These are phyloP conservation scores for Isichthys henryi DNA, from an alignment of 2,113 vertebrate species.

Conservation along the genomic window DNA sequence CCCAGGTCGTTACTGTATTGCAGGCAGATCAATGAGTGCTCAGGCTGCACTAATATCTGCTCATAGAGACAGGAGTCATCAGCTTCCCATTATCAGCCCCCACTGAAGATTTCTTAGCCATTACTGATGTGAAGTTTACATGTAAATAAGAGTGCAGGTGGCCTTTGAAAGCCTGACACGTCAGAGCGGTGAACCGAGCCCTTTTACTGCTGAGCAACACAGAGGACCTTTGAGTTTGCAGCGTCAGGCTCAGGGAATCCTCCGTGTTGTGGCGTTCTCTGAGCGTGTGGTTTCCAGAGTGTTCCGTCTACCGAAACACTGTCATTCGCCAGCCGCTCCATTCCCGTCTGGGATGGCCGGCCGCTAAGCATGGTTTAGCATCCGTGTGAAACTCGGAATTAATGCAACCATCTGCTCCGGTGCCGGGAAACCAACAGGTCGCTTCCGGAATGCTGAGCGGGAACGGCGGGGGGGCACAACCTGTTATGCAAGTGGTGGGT, in stretches of 20 bases:
- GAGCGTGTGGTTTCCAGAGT: neutral
- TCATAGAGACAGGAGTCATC: neutral
- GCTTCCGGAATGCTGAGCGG: neutral
- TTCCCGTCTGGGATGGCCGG: neutral
- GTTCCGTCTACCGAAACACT: neutral
- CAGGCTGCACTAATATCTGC: neutral
- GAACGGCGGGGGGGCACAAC: neutral
- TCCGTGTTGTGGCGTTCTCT: neutral
- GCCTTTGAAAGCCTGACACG: neutral
- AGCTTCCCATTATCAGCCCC: neutral
- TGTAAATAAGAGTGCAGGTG: neutral
- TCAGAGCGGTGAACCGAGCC: neutral
- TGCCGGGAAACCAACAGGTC: neutral
- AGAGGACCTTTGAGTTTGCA: neutral
- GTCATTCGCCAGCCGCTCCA: neutral
- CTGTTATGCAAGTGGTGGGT: neutral
- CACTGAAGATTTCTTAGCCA: neutral
- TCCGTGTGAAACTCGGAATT: neutral
- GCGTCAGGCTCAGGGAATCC: neutral
- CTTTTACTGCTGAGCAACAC: neutral
- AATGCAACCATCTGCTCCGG: slow-evolving; percentile 10
- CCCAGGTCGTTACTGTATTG: neutral
- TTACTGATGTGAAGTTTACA: neutral
- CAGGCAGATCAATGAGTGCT: neutral
- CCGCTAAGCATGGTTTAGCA: neutral